Base-by-base conservation (phyloP, 2,797 vertebrate genomes). In the Orientallactaga sibirica region DNA sequence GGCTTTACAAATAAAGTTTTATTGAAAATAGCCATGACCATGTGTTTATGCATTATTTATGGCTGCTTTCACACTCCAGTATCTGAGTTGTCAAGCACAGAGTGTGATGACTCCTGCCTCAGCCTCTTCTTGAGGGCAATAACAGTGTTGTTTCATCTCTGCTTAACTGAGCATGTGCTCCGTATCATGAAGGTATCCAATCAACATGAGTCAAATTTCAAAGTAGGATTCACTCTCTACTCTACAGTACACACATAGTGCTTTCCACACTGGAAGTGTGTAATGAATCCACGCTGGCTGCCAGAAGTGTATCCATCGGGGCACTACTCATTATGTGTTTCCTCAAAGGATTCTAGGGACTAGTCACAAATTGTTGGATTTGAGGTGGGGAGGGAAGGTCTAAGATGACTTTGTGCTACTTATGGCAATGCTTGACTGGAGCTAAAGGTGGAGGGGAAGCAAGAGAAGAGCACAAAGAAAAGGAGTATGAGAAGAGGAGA, bases 181-280 rank as follows among this genome's bases (percentile, higher is more conserved):
- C 43, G 22, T 43, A 85, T 75, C 88, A 83, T 10, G 66, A 41
- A 94, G 29, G 37, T 24, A 37, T 66, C 80, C 76, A 88, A 25
- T 58, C 85, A 84, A 75, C 33, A 77, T 16, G 29, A 81, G 88
- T 61, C 29, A 77, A 55, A 29, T 0, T 81, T 79, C 61, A 67
- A 83, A 66, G 33, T 25, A 8, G 76, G 66, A 93, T 86, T 85
- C 67, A 41, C 52, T 95, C 84, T 94, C 82, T 58, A 29, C 14
- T 77, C 64, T 55, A 29, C 41, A 73, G 2, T 74, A 48, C n/a
- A 92, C 20, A 82, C 61, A 52, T 1, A 37, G 41, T 24, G 29
- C 14, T 64, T 82, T 82, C 12, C 9, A 20, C 71, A 37, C 27
- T 62, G 25, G 64, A 70, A 2, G 8, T 48, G 48, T 48, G 27